phyloP scores from a whole-genome alignment of 1,140 invertebrate genomes.

The Halictus rubicundus region DNA sequence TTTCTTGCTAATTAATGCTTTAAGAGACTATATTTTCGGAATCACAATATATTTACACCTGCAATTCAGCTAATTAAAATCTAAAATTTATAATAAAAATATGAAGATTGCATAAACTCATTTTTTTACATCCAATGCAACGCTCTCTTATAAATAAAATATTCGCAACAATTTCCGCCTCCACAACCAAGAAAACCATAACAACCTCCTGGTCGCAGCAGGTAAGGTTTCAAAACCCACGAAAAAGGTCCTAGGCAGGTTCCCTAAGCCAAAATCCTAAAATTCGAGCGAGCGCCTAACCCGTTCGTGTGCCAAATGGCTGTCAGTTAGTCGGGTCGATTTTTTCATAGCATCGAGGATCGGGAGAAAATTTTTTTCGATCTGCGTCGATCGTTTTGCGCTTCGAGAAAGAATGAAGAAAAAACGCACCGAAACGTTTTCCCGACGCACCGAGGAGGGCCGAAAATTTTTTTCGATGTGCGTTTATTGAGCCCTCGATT shows the following conservation, averaged over 20 bases:
- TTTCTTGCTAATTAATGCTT: too few species aligned
- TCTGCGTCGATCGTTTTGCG: neutral
- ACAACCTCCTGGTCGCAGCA: neutral
- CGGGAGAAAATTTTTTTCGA: slow-evolving; percentile 1
- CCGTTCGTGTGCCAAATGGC: neutral
- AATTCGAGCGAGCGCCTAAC: neutral
- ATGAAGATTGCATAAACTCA: too few species aligned
- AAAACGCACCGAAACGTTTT: neutral
- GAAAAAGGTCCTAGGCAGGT: neutral
- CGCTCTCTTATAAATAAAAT: too few species aligned
- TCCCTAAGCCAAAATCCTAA: neutral
- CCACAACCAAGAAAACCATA: neutral
- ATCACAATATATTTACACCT: too few species aligned
- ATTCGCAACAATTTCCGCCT: too few species aligned
- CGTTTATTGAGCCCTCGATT: slow-evolving; percentile 28
- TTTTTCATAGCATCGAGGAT: neutral
- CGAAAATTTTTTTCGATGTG: slow-evolving; percentile 13
- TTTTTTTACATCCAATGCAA: too few species aligned
- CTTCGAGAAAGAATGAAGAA: neutral
- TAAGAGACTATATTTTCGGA: too few species aligned
- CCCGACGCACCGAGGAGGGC: neutral
- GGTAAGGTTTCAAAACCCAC: neutral
- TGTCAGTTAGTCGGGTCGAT: neutral
- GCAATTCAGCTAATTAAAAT: too few species aligned
- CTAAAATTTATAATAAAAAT: too few species aligned